A percentile compares a stretch with the other conserved stretches of the same genome.
phyloP scores from a whole-genome alignment of 2,797 vertebrate species.

The Arnoldichthys spilopterus region DNA sequence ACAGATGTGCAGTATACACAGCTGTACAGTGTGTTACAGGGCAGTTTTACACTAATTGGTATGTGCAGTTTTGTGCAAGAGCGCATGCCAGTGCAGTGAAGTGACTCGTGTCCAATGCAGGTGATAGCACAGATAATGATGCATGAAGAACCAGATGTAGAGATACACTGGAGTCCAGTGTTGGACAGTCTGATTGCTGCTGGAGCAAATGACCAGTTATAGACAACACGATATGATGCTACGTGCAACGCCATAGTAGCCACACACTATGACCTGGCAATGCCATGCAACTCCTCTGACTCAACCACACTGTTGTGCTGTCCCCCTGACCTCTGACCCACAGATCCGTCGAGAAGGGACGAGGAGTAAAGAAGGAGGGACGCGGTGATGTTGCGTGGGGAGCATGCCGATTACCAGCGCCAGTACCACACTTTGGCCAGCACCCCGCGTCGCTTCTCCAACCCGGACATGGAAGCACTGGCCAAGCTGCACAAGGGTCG shows the following conservation, averaged over 20 bases:
- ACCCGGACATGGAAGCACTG: constrained; percentile 77
- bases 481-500: constrained; percentile 90
- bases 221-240: neutral
- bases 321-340: constrained; percentile 14
- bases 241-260: neutral
- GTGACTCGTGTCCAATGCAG: no score
- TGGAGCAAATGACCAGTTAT: neutral
- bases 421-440: constrained; percentile 92
- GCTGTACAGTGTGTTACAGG: no score
- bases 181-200: no score
- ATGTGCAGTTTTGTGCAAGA: no score
- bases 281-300: neutral
- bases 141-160: no score
- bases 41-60: no score
- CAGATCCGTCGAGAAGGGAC: constrained; percentile 30
- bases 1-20: no score
- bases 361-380: neutral
- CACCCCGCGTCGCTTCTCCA: constrained; percentile 83
- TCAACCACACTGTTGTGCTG: no score
- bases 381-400: constrained; percentile 88
- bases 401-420: constrained; percentile 93
- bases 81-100: no score
- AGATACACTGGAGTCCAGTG: no score
- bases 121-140: no score
- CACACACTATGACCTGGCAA: neutral